phyloP scores from a whole-genome alignment of 1,140 invertebrate genomes.

The Acyrthosiphon pisum region DNA sequence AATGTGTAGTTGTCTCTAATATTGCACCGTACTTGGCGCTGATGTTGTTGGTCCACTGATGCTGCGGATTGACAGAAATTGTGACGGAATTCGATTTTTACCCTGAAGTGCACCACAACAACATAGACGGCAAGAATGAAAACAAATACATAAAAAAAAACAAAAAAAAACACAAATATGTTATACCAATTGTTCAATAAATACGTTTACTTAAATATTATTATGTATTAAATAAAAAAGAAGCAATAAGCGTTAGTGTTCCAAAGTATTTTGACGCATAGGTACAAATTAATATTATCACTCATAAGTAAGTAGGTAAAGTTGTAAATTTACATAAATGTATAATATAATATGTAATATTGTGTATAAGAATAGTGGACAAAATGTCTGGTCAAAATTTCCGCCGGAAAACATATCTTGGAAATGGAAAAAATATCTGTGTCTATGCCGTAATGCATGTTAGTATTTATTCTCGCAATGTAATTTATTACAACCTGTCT shows the following conservation, averaged over 20 bases:
- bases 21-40: background rate
- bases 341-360: background rate
- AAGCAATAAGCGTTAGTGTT: slow-evolving; percentile 41
- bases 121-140: slow-evolving; percentile 19
- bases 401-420: background rate
- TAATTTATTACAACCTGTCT: background rate
- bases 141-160: slow-evolving; percentile 28
- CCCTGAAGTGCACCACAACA: slow-evolving; percentile 39
- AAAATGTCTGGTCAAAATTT: background rate
- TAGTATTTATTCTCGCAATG: background rate
- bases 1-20: background rate
- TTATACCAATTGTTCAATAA: background rate
- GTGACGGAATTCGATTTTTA: background rate
- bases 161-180: slow-evolving; percentile 16
- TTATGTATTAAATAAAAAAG: background rate
- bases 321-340: background rate
- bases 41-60: background rate
- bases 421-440: background rate
- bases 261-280: background rate
- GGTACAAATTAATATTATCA: background rate
- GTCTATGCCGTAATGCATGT: background rate
- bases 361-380: background rate
- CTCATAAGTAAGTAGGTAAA: background rate
- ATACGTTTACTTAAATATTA: background rate
- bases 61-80: background rate